Conservation (phyloP, 1,140 invertebrate genomes). For the Apis florea region DNA sequence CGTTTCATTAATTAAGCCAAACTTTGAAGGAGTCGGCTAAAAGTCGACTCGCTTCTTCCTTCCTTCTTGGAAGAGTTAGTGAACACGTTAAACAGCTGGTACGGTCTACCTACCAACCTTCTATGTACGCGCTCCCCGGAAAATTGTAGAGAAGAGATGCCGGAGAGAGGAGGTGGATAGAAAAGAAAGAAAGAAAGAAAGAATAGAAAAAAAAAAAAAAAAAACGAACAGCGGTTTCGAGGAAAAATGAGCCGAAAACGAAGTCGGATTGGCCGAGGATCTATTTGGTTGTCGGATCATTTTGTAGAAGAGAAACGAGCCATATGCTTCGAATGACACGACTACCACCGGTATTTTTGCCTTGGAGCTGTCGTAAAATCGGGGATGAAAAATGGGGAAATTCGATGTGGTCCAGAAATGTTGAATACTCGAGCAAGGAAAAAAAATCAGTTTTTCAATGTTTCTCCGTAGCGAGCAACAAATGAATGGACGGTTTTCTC, state of each 20-base stretch:
- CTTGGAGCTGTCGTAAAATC: background rate
- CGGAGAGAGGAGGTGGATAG: background rate
- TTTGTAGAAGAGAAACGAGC: constrained; percentile 30
- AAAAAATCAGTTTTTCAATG: background rate
- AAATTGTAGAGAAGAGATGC: background rate
- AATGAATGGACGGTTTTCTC: constrained; percentile 31
- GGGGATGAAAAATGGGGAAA: constrained; percentile 7
- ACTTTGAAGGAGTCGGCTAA: constrained; percentile 28
- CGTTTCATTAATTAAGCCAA: constrained; percentile 29
- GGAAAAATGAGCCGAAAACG: constrained; percentile 17
- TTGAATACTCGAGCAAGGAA: background rate
- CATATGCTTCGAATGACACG: background rate
- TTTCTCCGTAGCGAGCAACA: background rate
- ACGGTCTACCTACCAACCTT: background rate
- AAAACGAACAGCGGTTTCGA: background rate
- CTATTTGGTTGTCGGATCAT: constrained; percentile 17
- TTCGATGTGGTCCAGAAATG: background rate
- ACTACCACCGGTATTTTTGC: background rate
- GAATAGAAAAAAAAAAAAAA: background rate
- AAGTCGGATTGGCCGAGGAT: background rate
- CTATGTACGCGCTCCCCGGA: background rate
- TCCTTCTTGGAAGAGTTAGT: background rate
- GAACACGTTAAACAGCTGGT: constrained; percentile 37
- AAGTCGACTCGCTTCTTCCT: constrained; percentile 27
- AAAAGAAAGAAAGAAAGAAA: background rate